Base-by-base conservation (phyloP, 2,797 vertebrate species). In the Lycodopsis pacificus region DNA sequence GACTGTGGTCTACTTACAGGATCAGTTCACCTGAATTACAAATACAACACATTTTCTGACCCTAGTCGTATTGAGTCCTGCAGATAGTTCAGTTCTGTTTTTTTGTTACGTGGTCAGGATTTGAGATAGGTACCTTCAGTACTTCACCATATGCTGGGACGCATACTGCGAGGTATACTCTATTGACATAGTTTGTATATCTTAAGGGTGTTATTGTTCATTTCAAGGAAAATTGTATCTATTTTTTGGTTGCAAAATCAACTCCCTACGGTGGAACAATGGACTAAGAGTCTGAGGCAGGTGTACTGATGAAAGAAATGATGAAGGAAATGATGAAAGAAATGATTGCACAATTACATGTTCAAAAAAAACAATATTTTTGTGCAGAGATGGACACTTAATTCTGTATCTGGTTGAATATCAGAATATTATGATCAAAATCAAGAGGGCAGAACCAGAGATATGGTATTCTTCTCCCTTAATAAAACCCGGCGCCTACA, bases 1-100 rank as follows among this genome's bases (percentile, higher is more conserved):
- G 69, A 71, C 71, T 70, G 61, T 64, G 54, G 66, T 76, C 72
- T 22, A 38, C 62, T 82, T 57, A 38, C n/a, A 22, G 42, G 25
- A 44, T 77, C 22, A 46, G 17, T 65, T 69, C 53, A 73, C 49
- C 20, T 27, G 34, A 42, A 57, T 49, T 12, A 46, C 44, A 61
- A 46, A 11, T 44, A 13, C 14, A 61, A 49, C 7, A 1, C 7
- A 4, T 73, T 57, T 4, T 4, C 12, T 34, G 4, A 65, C 36
- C 2, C 6, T 10, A 1, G 4, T 44, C n/a, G 3, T 15, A 12
- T 57, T 25, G 22, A 7, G 38, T 36, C 62, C 27, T 46, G 22
- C 30, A 69, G 14, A 69, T 20, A 32, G 22, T 34, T 58, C 44
- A 46, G 14, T 15, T 15, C 57, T 32, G 4, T 5, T 32, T 32